Evolutionary conservation across 1,140 invertebrate genomes (phyloP).

Genomic region (Danaus melanippus): DNA sequence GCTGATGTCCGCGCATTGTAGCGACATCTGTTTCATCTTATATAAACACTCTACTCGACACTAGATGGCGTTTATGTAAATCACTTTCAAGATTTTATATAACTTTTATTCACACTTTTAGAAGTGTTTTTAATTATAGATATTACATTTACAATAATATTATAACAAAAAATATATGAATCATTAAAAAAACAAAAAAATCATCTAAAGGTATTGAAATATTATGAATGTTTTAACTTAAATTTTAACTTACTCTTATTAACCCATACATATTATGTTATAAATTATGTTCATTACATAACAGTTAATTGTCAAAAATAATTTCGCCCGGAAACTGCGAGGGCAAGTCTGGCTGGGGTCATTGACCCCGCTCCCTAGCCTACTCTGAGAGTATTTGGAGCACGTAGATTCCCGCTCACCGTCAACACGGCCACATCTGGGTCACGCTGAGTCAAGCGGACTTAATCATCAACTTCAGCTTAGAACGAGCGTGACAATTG

Average conservation of each 20-base stretch:
- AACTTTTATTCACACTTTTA: too few species aligned
- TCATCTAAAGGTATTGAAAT: too few species aligned
- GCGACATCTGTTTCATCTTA: slow-evolving; percentile 49
- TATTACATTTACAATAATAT: too few species aligned
- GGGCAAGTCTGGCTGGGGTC: slow-evolving; percentile 45
- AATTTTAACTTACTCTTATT: too few species aligned
- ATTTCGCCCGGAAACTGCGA: slow-evolving; percentile 40
- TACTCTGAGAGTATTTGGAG: slow-evolving; percentile 62
- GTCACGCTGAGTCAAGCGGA: slow-evolving; percentile 62
- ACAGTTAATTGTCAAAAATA: slow-evolving; percentile 20
- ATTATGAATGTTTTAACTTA: too few species aligned
- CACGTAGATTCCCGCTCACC: slow-evolving; percentile 55
- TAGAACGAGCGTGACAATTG: slow-evolving; percentile 49
- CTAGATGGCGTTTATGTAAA: slow-evolving; percentile 48
- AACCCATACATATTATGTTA: too few species aligned
- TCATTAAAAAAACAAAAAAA: too few species aligned
- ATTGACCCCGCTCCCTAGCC: slow-evolving; percentile 63
- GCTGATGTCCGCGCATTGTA: slow-evolving; percentile 3
- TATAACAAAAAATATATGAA: too few species aligned
- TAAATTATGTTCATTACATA: too few species aligned
- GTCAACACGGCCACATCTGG: slow-evolving; percentile 54
- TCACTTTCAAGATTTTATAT: too few species aligned
- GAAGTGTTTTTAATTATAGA: too few species aligned
- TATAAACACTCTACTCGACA: slow-evolving; percentile 44
- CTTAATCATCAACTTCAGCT: slow-evolving; percentile 59